Evolutionary conservation across 2,113 vertebrate genomes (phyloP).

Genomic region (Ahaetulla prasina): DNA sequence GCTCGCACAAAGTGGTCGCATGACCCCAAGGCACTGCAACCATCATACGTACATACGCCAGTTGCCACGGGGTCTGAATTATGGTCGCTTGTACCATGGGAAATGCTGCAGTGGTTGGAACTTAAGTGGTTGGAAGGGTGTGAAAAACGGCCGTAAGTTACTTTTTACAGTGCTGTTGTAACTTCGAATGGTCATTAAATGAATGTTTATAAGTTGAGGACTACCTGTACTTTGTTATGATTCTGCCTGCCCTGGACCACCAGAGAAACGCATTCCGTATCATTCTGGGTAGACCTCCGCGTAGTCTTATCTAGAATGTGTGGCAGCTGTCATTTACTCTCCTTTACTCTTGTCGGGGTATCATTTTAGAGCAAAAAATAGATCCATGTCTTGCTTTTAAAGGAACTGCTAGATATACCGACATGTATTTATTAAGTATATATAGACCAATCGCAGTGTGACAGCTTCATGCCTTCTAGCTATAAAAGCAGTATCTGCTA

Average conservation of each 20-base stretch:
- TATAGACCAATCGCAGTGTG: neutral
- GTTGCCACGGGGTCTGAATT: neutral
- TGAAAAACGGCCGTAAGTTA: neutral
- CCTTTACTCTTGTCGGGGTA: neutral
- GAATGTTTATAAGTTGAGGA: neutral
- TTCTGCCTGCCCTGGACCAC: neutral
- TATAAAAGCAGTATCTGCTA: neutral
- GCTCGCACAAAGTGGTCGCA: too few relatives aligned
- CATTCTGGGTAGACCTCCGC: neutral
- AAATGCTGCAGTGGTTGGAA: too few relatives aligned
- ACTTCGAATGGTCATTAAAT: neutral
- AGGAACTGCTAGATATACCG: neutral
- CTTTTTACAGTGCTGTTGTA: neutral
- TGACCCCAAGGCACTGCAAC: too few relatives aligned
- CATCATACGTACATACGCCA: neutral
- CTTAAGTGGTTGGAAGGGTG: too few relatives aligned
- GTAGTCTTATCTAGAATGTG: neutral
- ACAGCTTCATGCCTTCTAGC: neutral
- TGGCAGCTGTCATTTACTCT: neutral
- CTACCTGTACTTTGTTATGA: neutral
- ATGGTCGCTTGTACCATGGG: too few relatives aligned
- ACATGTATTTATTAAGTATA: neutral
- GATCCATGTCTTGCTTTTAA: neutral
- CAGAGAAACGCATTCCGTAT: neutral
- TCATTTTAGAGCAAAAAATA: neutral